Evolutionary conservation across 2,113 vertebrate genomes (phyloP).

Genomic region (Dolichallabes microphthalmus): DNA sequence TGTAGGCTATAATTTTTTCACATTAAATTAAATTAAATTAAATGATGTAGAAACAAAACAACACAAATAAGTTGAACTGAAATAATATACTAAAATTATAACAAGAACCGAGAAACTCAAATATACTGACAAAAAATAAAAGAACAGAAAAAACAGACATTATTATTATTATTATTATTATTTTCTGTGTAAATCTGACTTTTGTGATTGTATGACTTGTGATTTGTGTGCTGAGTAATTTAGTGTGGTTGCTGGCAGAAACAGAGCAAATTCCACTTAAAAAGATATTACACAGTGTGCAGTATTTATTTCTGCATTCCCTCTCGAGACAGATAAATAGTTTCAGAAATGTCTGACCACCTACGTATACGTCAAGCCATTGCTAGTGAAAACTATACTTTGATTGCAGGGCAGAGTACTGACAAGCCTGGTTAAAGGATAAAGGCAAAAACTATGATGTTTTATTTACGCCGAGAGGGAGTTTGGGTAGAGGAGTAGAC

Average conservation of each 20-base stretch:
- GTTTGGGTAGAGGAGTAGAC: constrained; percentile 24
- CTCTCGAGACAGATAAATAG: background rate
- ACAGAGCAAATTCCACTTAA: background rate
- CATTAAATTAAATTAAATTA: too few species aligned
- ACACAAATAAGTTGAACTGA: background rate
- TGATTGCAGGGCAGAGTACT: constrained; percentile 10
- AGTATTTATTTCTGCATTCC: background rate
- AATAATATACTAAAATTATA: background rate
- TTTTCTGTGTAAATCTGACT: background rate
- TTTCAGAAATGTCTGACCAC: background rate
- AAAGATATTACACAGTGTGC: background rate
- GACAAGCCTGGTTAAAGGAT: background rate
- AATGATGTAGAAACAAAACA: background rate
- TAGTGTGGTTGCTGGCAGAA: background rate
- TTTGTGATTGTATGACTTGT: background rate
- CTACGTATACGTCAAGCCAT: background rate
- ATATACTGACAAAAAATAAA: background rate
- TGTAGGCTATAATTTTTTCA: too few species aligned
- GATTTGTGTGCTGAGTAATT: background rate
- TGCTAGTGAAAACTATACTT: background rate
- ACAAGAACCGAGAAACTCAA: background rate
- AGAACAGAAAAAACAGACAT: background rate
- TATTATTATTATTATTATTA: background rate
- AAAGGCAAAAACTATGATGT: background rate
- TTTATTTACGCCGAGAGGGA: constrained; percentile 11